Evolutionary conservation across 92 coral and sea anemone genomes (phyloP).

Genomic region (Anthopleura xanthogrammica): DNA sequence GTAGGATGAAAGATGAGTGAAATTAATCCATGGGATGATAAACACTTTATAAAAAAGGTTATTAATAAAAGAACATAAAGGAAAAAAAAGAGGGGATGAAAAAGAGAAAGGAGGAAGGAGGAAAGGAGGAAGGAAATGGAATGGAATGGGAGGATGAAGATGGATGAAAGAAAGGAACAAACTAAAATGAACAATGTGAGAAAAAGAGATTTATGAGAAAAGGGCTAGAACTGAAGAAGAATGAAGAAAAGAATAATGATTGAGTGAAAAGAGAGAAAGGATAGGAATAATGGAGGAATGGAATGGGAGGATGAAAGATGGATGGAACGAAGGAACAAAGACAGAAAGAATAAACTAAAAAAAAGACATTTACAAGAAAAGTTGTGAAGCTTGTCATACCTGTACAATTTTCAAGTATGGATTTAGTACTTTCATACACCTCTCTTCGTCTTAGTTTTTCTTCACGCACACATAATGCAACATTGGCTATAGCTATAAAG

Average conservation of each 20-base stretch:
- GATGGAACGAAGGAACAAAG: no score
- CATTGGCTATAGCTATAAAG: conserved; percentile 57
- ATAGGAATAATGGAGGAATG: not conserved
- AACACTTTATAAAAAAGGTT: no score
- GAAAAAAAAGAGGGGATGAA: not conserved
- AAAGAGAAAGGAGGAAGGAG: no score
- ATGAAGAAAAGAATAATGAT: not conserved
- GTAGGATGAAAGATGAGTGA: not conserved
- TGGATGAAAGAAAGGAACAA: no score
- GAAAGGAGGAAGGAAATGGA: no score
- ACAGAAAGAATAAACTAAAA: not conserved
- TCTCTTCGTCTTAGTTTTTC: conserved; percentile 84
- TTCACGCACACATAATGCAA: conserved; percentile 77
- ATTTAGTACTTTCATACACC: conserved; percentile 66
- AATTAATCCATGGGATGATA: no score
- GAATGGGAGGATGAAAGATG: not conserved
- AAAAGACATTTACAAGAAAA: not conserved
- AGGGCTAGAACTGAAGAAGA: no score
- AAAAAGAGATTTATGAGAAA: no score
- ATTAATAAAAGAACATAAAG: no score
- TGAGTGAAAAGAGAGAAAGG: not conserved
- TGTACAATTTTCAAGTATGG: conserved; percentile 55
- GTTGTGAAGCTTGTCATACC: conserved; percentile 30
- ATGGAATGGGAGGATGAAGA: no score
- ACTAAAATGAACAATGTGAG: no score